Evolutionary conservation across 2,113 vertebrate genomes (phyloP), one percentile per base, ranked within the genome.

Genomic region (Nothocercus julius): DNA sequence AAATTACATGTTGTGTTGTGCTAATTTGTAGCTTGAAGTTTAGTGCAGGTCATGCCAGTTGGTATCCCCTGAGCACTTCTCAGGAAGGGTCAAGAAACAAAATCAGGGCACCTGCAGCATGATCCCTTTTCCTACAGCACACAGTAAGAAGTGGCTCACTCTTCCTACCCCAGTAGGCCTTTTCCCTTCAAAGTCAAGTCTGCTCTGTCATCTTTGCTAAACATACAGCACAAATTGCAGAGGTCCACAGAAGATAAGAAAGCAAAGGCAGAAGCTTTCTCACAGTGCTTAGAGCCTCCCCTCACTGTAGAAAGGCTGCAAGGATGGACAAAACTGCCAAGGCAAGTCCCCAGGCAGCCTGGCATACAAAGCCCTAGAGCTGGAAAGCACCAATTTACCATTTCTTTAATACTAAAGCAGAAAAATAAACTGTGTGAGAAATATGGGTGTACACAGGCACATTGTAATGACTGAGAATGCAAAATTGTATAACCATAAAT

Each of bases 361-460:
- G 34, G 11, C 27, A 67, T 63, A 38, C 49, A 58, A 61, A 79
- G 79, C 87, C 87, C 64, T 58, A 47, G 73, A 85, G 32, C 42
- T 82, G 45, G 73, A 82, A 79, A 62, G 79, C 32, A 21, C 8
- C 44, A 17, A 0, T 72, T 18, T 77, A 38, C 18, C 7, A 14
- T 47, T 89, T 58, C 28, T 82, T 0, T 58, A n/a, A 19, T 40
- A 66, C 34, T 36, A 7, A 77, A 62, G 30, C 36, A 67, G 49
- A 74, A 80, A 82, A 88, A 61, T 47, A 66, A 90, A 51, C 59
- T n/a, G 22, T 77, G 38, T 79, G 66, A 75, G 70, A 73, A 87
- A 59, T 27, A 40, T 22, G 81, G 45, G 16, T 30, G 18, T 17
- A 10, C 0, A 0, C 7, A n/a, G 34, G 7, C 36, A 58, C 30